Percentiles rank a stretch among this genome's conserved stretches.
These are phyloP conservation scores for Ailuropoda melanoleuca DNA, from an alignment of 2,113 vertebrate genomes.

Conservation along the genomic window DNA sequence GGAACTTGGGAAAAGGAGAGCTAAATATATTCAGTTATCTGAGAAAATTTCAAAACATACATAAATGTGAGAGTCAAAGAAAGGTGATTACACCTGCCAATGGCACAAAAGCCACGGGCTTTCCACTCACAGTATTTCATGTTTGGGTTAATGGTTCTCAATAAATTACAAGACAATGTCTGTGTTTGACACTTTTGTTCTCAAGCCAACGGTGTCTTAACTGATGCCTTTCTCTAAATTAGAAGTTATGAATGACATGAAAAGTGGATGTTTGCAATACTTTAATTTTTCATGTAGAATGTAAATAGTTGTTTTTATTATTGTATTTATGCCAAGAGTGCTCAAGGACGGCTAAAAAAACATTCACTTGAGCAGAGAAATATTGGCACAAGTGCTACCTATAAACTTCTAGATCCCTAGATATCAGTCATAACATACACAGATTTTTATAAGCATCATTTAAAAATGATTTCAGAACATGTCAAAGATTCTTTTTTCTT, in stretches of 20 bases:
- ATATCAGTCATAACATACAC: neutral
- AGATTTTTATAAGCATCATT: constrained; percentile 43
- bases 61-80: constrained; percentile 30
- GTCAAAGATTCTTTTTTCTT: neutral
- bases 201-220: constrained; percentile 59
- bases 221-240: constrained; percentile 19
- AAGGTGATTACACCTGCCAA: constrained; percentile 44
- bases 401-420: constrained; percentile 45
- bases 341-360: constrained; percentile 22
- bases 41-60: constrained; percentile 41
- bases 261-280: neutral
- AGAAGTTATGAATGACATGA: constrained; percentile 49
- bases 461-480: constrained; percentile 38
- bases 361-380: constrained; percentile 4
- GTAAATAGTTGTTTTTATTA: constrained; percentile 56
- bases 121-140: constrained; percentile 29
- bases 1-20: constrained; percentile 27
- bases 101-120: neutral
- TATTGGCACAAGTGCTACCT: neutral
- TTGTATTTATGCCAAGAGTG: constrained; percentile 21
- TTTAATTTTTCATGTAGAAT: constrained; percentile 63
- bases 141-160: constrained; percentile 49
- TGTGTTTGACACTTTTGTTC: constrained; percentile 68
- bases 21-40: constrained; percentile 56
- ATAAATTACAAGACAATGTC: constrained; percentile 58